phyloP scores from a whole-genome alignment of 2,888 invertebrate species.

The Meteorus cinctellus region DNA sequence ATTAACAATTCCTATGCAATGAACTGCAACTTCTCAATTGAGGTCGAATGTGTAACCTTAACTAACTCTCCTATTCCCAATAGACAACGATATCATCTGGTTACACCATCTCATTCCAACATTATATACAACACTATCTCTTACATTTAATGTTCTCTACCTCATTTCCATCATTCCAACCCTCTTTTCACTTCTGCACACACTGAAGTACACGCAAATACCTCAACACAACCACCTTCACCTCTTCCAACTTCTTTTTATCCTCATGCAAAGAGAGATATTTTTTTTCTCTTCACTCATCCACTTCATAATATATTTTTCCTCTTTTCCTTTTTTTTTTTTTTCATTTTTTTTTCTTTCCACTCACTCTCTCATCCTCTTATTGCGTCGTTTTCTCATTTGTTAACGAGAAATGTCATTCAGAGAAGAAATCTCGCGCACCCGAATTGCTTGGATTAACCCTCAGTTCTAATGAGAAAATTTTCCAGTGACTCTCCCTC shows the following conservation, averaged over 20 bases:
- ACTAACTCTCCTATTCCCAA: background rate
- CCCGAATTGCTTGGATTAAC: constrained; percentile 46
- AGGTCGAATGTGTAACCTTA: constrained; percentile 10
- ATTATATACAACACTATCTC: background rate
- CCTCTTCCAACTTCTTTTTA: background rate
- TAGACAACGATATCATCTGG: background rate
- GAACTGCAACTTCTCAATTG: constrained; percentile 30
- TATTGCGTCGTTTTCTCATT: constrained; percentile 3
- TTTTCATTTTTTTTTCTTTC: background rate
- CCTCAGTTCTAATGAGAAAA: constrained; percentile 43
- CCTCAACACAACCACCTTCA: background rate
- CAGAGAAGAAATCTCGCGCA: constrained; percentile 38
- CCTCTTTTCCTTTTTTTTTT: background rate
- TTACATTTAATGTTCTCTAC: background rate
- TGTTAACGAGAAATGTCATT: constrained; percentile 34
- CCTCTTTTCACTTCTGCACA: background rate
- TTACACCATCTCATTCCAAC: background rate
- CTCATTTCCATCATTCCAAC: background rate
- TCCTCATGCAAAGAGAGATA: background rate
- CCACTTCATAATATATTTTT: constrained; percentile 12
- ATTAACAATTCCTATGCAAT: constrained; percentile 43
- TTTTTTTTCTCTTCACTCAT: constrained; percentile 11
- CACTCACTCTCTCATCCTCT: constrained; percentile 9
- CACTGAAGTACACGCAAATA: background rate
- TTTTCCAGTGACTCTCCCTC: constrained; percentile 37